Evolutionary conservation across 1,140 invertebrate genomes (phyloP).

Genomic region (Onthophagus taurus): DNA sequence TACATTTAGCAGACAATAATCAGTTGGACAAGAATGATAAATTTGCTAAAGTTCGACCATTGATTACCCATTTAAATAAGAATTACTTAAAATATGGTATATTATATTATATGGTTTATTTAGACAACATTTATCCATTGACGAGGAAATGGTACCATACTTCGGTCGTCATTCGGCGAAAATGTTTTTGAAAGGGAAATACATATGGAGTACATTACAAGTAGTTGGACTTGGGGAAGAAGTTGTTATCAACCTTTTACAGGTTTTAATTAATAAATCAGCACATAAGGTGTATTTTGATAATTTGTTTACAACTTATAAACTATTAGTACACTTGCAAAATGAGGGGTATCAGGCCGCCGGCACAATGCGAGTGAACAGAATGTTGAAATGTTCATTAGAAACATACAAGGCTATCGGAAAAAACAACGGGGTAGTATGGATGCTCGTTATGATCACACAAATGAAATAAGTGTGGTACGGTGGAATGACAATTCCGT

Average conservation of each 20-base stretch:
- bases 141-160: constrained; percentile 44
- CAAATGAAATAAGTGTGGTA: background rate
- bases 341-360: constrained; percentile 13
- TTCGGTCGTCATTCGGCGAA: constrained; percentile 41
- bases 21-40: constrained; percentile 5
- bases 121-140: constrained; percentile 36
- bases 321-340: constrained; percentile 15
- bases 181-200: constrained; percentile 41
- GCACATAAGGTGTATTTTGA: constrained; percentile 17
- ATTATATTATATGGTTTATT: constrained; percentile 33
- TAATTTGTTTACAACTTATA: constrained; percentile 18
- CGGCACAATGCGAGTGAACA: constrained; percentile 14
- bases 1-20: constrained; percentile 2
- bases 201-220: constrained; percentile 19
- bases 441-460: background rate
- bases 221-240: constrained; percentile 13
- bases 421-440: background rate
- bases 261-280: constrained; percentile 11
- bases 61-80: background rate
- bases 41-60: background rate
- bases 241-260: constrained; percentile 13
- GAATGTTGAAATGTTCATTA: constrained; percentile 8
- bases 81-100: background rate
- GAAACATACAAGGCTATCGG: constrained; percentile 7
- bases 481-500: background rate